Conservation (phyloP, 2,113 vertebrate genomes). For the Amazona guildingii region DNA sequence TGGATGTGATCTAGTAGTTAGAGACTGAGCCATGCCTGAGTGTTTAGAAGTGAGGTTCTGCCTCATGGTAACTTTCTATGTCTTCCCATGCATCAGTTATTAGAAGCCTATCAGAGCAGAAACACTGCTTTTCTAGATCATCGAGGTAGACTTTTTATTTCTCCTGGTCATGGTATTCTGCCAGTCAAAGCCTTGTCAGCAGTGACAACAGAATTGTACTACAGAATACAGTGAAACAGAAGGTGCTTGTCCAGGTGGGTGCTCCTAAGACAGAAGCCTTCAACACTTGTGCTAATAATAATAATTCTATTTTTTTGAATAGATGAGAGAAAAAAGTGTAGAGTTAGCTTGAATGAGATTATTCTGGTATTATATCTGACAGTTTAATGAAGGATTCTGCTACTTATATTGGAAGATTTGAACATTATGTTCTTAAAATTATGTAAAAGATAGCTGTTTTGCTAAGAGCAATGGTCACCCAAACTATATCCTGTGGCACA, state of each 20-base stretch:
- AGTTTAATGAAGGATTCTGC: neutral
- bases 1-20: neutral
- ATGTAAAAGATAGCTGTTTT: neutral
- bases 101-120: neutral
- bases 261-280: neutral
- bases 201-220: accelerated
- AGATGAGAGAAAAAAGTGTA: neutral
- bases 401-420: neutral
- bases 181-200: neutral
- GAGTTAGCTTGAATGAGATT: neutral
- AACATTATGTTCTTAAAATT: neutral
- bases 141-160: neutral
- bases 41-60: neutral
- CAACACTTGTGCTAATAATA: neutral
- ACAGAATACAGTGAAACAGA: neutral
- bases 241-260: neutral
- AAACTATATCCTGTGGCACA: neutral
- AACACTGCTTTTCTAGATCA: neutral
- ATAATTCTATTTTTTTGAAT: neutral
- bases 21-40: neutral
- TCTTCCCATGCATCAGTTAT: neutral
- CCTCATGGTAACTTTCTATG: neutral
- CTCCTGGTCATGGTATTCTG: neutral
- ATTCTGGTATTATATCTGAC: neutral
- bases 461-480: neutral